These are phyloP conservation scores for Pollenia labialis DNA, from an alignment of 2,888 invertebrate genomes.

Conservation along the genomic window DNA sequence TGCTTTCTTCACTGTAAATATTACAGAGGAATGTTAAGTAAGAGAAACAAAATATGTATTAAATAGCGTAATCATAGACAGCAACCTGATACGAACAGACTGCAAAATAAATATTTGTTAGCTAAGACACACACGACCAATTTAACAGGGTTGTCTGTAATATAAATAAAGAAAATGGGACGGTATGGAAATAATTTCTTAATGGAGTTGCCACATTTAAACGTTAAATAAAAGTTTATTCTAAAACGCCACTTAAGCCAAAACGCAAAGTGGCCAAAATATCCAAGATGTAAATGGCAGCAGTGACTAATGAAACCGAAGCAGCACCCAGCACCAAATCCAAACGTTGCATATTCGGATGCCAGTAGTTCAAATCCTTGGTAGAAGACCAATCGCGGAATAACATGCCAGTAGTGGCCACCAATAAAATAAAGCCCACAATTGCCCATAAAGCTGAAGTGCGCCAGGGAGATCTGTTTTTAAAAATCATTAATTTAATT, in stretches of 20 bases:
- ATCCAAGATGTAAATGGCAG: slow-evolving; percentile 81
- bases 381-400: slow-evolving; percentile 83
- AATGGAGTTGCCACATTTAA: slow-evolving; percentile 39
- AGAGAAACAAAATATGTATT: not conserved
- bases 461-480: slow-evolving; percentile 82
- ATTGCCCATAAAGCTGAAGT: slow-evolving; percentile 82
- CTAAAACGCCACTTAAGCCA: slow-evolving; percentile 82
- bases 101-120: slow-evolving; percentile 10
- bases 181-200: slow-evolving; percentile 20
- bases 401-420: slow-evolving; percentile 80
- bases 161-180: slow-evolving; percentile 29
- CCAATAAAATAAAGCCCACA: slow-evolving; percentile 80
- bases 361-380: slow-evolving; percentile 84
- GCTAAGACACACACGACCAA: slow-evolving; percentile 39
- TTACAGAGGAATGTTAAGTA: slow-evolving; percentile 69
- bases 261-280: slow-evolving; percentile 81
- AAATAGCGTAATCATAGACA: slow-evolving; percentile 47
- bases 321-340: slow-evolving; percentile 82
- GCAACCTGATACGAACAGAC: slow-evolving; percentile 18
- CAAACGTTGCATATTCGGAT: slow-evolving; percentile 84
- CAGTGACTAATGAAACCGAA: slow-evolving; percentile 80
- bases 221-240: slow-evolving; percentile 75
- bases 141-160: slow-evolving; percentile 18
- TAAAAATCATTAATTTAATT: slow-evolving; percentile 22
- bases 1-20: slow-evolving; percentile 69